Conservation (phyloP, 2,888 invertebrate species). For the Pycnomerus fuliginosus region DNA sequence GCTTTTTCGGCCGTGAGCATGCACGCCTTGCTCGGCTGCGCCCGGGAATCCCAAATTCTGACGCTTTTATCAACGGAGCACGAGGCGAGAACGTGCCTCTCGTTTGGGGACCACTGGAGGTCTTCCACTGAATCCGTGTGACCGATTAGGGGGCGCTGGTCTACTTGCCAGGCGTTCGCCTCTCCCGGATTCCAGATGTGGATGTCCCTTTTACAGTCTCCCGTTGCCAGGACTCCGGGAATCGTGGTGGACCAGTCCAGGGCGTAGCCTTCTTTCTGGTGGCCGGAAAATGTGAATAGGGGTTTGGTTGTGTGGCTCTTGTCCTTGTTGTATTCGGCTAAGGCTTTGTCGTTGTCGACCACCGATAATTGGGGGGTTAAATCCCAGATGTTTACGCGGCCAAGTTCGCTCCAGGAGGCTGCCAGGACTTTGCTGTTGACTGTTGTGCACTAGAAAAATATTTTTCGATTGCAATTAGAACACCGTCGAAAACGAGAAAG, state of each 20-base stretch:
- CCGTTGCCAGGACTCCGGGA: slow-evolving; percentile 84
- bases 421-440: slow-evolving; percentile 70
- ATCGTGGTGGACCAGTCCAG: slow-evolving; percentile 87
- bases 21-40: slow-evolving; percentile 82
- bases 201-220: slow-evolving; percentile 91
- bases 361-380: slow-evolving; percentile 77
- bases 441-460: slow-evolving; percentile 56
- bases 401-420: slow-evolving; percentile 95
- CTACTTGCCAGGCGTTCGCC: slow-evolving; percentile 82
- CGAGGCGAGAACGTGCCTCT: slow-evolving; percentile 82
- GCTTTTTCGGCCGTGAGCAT: slow-evolving; percentile 85
- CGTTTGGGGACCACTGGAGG: slow-evolving; percentile 98
- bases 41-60: slow-evolving; percentile 94
- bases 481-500: too few relatives aligned
- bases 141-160: slow-evolving; percentile 82
- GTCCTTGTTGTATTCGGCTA: slow-evolving; percentile 65
- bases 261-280: slow-evolving; percentile 91
- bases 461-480: slow-evolving; percentile 1
- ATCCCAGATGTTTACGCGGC: slow-evolving; percentile 91
- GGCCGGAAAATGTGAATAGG: slow-evolving; percentile 85
- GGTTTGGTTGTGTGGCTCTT: slow-evolving; percentile 61
- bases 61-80: slow-evolving; percentile 89
- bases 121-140: slow-evolving; percentile 96
- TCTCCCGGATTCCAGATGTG: slow-evolving; percentile 89
- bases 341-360: slow-evolving; percentile 68